Conservation (phyloP, 2,113 vertebrate genomes). For the Myotis yumanensis region DNA sequence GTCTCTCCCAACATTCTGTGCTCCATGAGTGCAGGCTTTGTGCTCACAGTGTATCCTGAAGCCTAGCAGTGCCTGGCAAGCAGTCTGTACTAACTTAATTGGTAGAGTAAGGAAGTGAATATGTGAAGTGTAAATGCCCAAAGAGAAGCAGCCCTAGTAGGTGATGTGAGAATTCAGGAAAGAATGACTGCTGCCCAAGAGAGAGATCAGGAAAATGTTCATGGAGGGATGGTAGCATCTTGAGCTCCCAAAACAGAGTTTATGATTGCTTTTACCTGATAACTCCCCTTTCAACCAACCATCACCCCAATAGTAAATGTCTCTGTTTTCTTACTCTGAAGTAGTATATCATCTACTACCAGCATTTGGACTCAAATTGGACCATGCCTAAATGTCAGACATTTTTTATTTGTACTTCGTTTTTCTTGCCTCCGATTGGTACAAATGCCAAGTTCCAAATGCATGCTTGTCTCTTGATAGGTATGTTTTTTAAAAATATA, state of each 20-base stretch:
- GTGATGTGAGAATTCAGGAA: neutral
- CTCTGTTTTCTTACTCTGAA: neutral
- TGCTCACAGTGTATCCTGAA: neutral
- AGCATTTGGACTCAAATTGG: neutral
- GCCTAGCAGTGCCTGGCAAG: neutral
- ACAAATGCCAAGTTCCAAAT: neutral
- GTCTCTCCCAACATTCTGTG: neutral
- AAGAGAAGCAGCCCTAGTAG: neutral
- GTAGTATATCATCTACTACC: neutral
- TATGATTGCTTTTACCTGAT: neutral
- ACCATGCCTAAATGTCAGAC: neutral
- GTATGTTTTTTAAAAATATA: neutral
- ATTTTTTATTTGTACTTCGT: neutral
- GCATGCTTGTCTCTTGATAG: slow-evolving; percentile 3
- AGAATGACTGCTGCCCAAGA: neutral
- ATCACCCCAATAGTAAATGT: neutral
- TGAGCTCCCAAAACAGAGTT: neutral
- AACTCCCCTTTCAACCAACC: neutral
- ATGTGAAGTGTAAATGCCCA: neutral
- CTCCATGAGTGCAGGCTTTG: neutral
- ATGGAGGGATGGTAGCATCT: neutral
- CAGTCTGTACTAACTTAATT: neutral
- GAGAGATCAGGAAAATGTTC: neutral
- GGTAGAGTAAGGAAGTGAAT: neutral
- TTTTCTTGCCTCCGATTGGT: slow-evolving; percentile 31